Base-by-base conservation (phyloP, 2,888 invertebrate genomes). In the Ormyrus pomaceus region DNA sequence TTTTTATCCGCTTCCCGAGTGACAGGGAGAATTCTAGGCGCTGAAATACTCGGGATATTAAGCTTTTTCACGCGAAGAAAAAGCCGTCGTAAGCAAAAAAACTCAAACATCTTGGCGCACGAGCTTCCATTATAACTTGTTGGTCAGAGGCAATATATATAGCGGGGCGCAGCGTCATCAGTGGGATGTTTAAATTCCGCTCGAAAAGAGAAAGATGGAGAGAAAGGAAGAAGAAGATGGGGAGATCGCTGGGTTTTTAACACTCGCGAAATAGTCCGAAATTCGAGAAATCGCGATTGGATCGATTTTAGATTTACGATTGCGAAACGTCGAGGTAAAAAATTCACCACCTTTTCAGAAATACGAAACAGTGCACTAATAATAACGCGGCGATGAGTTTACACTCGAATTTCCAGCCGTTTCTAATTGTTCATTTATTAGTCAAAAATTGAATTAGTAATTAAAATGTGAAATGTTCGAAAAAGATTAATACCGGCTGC, bases 111-210 rank as follows among this genome's bases (percentile, higher is more conserved):
- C 13, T 58, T n/a, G 1, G n/a, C 58, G 9, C n/a, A 10, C 62
- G 46, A 62, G n/a, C 8, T 53, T 55, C 45, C 9, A 53, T 34
- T 68, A 19, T 53, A 68, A 68, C 68, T 68, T 34, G 68, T 68
- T 68, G 68, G 55, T 55, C 68, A 11, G 68, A 55, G 34, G 34
- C 34, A 34, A 34, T 34, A 34, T 34, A 34, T 34, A 34, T 34
- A 34, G 34, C 5, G n/a, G 9, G 7, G 19, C 65, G 68, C 34
- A 11, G 45, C 68, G 68, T 68, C 68, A 68, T 68, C 68, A 6
- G 65, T 45, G 68, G 68, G 55, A 68, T 68, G 68, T 68, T 68
- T 68, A 55, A 68, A 68, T 11, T 66, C 53, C 48, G 56, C n/a
- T 56, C n/a, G 46, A 9, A 59, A 9, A 50, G 34, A 59, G 70